Percentiles rank a stretch among this genome's conserved stretches.
These are phyloP conservation scores for Cheirogaleus medius DNA, from an alignment of 2,113 vertebrate species.

Conservation along the genomic window DNA sequence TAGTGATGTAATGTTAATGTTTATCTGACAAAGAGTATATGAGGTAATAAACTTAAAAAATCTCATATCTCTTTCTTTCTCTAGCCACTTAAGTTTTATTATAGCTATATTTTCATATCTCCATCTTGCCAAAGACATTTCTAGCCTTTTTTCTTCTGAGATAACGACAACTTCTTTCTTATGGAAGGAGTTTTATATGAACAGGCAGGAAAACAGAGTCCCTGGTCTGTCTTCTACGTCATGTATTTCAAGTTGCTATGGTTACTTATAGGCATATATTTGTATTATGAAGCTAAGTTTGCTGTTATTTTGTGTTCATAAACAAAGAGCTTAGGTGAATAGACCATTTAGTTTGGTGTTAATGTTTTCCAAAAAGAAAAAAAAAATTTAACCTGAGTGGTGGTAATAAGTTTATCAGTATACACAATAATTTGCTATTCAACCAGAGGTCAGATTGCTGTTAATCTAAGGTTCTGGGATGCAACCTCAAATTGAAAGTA, in stretches of 20 bases:
- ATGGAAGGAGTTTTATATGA: background rate
- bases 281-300: background rate
- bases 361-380: background rate
- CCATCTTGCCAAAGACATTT: background rate
- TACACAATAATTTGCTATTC: background rate
- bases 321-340: background rate
- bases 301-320: background rate
- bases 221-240: background rate
- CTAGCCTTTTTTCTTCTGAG: background rate
- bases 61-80: background rate
- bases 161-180: background rate
- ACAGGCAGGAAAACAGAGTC: background rate
- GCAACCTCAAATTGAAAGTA: background rate
- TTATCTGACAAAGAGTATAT: background rate
- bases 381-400: background rate
- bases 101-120: background rate
- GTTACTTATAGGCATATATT: background rate
- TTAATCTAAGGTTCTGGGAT: background rate
- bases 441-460: background rate
- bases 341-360: background rate
- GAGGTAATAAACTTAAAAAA: background rate
- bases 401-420: background rate
- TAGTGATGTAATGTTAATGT: constrained; percentile 7
- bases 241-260: background rate
- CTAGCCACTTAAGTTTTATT: background rate